phyloP scores from a whole-genome alignment of 2,888 invertebrate genomes.

The Leptinotarsa juncta region DNA sequence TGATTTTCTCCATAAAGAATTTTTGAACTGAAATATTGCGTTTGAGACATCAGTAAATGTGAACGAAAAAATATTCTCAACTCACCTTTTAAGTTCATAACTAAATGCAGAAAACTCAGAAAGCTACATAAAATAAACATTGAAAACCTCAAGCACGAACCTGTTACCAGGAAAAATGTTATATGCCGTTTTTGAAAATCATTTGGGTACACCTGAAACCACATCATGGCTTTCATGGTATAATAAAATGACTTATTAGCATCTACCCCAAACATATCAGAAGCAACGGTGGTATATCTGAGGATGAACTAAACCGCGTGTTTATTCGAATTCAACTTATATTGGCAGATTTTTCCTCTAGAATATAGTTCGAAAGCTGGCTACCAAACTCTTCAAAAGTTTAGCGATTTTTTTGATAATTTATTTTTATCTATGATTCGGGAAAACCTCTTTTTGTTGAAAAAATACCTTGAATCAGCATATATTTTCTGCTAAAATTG shows the following conservation, averaged over 20 bases:
- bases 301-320: background rate
- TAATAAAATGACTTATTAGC: background rate
- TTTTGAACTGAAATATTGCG: too few species aligned
- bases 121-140: background rate
- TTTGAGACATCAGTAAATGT: too few species aligned
- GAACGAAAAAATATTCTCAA: background rate
- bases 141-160: background rate
- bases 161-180: background rate
- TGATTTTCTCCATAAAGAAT: too few species aligned
- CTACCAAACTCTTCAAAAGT: too few species aligned
- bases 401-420: too few species aligned
- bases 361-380: too few species aligned
- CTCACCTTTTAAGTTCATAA: background rate
- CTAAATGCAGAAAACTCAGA: background rate
- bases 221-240: background rate
- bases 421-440: too few species aligned
- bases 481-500: too few species aligned
- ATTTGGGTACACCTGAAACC: background rate
- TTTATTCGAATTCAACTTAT: background rate
- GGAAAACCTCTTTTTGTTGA: too few species aligned
- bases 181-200: background rate
- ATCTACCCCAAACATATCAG: too few species aligned
- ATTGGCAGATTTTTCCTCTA: too few species aligned
- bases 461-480: too few species aligned
- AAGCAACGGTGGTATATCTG: background rate